Percentiles rank a stretch among this genome's conserved stretches.
Conservation (phyloP, 2,113 vertebrate genomes). For the Gobiocypris rarus region DNA sequence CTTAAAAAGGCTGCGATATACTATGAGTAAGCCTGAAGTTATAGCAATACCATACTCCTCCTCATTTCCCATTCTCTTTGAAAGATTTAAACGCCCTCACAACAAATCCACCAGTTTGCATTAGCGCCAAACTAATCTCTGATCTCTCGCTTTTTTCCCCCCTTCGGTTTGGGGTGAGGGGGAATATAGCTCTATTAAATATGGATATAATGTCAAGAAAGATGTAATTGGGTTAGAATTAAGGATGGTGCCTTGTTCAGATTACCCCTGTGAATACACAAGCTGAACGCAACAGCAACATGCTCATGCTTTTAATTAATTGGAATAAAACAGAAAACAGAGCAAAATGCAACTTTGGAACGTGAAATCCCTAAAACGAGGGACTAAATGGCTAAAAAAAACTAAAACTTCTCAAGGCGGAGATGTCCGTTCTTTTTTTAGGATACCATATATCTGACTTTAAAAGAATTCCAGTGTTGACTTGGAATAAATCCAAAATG, state of each 20-base stretch:
- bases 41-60: constrained; percentile 41
- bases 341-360: background rate
- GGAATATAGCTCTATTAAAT: constrained; percentile 71
- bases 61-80: constrained; percentile 75
- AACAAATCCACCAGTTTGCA: constrained; percentile 70
- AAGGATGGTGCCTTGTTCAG: constrained; percentile 51
- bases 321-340: constrained; percentile 20
- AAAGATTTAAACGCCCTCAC: constrained; percentile 68
- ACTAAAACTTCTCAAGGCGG: too few relatives aligned
- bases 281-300: constrained; percentile 22
- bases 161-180: constrained; percentile 36
- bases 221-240: constrained; percentile 72
- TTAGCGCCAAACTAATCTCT: constrained; percentile 68
- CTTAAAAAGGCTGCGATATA: constrained; percentile 41
- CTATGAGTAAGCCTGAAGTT: constrained; percentile 67
- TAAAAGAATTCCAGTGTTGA: background rate
- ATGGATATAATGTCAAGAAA: constrained; percentile 75
- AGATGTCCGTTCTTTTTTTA: too few relatives aligned
- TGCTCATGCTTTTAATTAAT: constrained; percentile 21
- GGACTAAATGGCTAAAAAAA: background rate
- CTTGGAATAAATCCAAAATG: background rate
- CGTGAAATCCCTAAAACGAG: background rate
- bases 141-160: constrained; percentile 59
- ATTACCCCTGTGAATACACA: constrained; percentile 39
- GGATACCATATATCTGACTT: background rate